phyloP scores from a whole-genome alignment of 2,113 vertebrate species.

The Scatophagus argus region DNA sequence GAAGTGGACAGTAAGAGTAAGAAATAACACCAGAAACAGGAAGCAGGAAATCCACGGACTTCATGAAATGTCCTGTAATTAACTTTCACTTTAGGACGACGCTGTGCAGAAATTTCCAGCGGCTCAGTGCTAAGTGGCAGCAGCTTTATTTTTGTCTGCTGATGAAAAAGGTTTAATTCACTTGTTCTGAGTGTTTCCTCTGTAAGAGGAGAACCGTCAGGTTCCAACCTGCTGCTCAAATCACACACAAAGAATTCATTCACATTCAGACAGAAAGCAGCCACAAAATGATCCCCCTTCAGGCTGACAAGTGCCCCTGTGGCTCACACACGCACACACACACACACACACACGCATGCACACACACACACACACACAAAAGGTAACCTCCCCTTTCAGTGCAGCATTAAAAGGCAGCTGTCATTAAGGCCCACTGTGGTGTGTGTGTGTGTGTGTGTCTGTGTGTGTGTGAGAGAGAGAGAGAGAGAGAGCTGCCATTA shows the following conservation, averaged over 20 bases:
- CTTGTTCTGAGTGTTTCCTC: constrained; percentile 55
- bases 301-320: constrained; percentile 61
- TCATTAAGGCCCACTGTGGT: constrained; percentile 44
- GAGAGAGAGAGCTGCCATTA: constrained; percentile 60
- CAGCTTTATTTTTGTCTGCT: background rate
- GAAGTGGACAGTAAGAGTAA: no score
- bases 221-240: constrained; percentile 53
- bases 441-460: constrained; percentile 21
- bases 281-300: constrained; percentile 68
- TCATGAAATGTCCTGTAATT: background rate
- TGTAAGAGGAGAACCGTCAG: constrained; percentile 48
- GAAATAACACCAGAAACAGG: background rate
- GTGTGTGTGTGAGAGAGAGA: constrained; percentile 34
- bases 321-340: constrained; percentile 33
- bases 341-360: constrained; percentile 19
- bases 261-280: constrained; percentile 50
- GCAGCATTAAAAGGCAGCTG: constrained; percentile 61
- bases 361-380: constrained; percentile 17
- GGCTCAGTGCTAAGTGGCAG: background rate
- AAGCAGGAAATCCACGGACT: no score
- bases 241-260: constrained; percentile 67
- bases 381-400: constrained; percentile 42
- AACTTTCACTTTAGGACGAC: background rate
- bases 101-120: background rate
- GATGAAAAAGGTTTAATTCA: constrained; percentile 54